These are phyloP conservation scores for Cataglyphis rosenhaueri DNA, from an alignment of 2,888 invertebrate species.

Conservation along the genomic window DNA sequence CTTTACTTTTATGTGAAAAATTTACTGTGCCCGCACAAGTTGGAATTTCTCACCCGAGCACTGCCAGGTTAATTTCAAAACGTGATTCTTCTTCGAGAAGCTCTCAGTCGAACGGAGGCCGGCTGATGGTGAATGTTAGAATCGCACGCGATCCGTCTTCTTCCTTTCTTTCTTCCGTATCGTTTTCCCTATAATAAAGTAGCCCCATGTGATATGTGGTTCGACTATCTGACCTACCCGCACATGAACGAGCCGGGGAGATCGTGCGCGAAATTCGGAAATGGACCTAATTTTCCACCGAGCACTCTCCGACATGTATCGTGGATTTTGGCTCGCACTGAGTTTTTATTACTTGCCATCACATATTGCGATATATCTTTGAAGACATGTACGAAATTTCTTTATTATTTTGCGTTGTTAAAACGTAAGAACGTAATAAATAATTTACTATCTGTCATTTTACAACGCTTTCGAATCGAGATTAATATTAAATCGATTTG, in stretches of 20 bases:
- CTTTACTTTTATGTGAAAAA: slow-evolving; percentile 35
- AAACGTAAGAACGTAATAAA: background rate
- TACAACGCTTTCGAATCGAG: background rate
- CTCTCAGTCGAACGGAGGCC: slow-evolving; percentile 34
- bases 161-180: slow-evolving; percentile 31
- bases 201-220: slow-evolving; percentile 69
- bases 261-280: slow-evolving; percentile 71
- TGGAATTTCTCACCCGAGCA: slow-evolving; percentile 3
- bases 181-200: slow-evolving; percentile 66
- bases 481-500: slow-evolving; percentile 13
- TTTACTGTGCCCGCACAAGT: slow-evolving; percentile 13
- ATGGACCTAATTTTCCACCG: slow-evolving; percentile 52
- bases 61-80: slow-evolving; percentile 54
- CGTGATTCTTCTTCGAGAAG: slow-evolving; percentile 52
- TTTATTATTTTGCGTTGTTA: background rate
- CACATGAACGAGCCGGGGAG: slow-evolving; percentile 56
- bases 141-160: slow-evolving; percentile 61
- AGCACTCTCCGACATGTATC: slow-evolving; percentile 20
- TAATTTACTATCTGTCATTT: background rate
- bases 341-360: background rate
- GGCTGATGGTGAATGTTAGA: slow-evolving; percentile 55
- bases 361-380: slow-evolving; percentile 7
- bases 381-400: background rate
- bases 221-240: slow-evolving; percentile 65
- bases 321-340: background rate